Evolutionary conservation across 2,888 invertebrate genomes (phyloP), one percentile per base, ranked within the genome.

Genomic region (Eilema depressum): DNA sequence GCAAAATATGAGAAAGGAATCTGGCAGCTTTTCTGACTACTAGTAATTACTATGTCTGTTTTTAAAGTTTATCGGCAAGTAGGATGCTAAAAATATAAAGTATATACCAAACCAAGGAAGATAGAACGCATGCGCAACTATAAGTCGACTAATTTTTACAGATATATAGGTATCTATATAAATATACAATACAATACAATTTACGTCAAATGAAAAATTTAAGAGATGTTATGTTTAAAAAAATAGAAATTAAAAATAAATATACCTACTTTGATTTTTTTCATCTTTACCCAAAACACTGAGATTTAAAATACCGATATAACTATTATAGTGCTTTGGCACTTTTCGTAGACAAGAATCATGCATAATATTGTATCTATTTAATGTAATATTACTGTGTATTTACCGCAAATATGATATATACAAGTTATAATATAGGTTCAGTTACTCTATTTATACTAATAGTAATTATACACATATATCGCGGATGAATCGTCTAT

Each of bases 141-240:
- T 28, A 60, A 28, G 56, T 3, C 8, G 25, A n/a, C 10, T 10
- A 57, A 37, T 37, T 37, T 60, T 11, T 28, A 60, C 28, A 26
- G 12, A 60, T 28, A 17, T n/a, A n/a, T n/a, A n/a, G n/a, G n/a
- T n/a, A n/a, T n/a, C n/a, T 57, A 8, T 60, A 59, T 14, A 26
- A 5, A 60, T 7, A 3, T 60, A 60, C 25, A 60, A 28, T 60
- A 60, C 25, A 28, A 70, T 63, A 63, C 57, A 70, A 70, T 71
- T 71, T 71, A 64, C 57, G 20, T n/a, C 17, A 63, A 59, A 67
- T 71, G 71, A 63, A 71, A 68, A 71, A 67, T 64, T 71, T 59
- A 20, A 71, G 68, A 63, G 67, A 20, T 63, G 63, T 53, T 66
- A 67, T 59, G 53, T 60, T 60, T 63, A 25, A 60, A 64, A 41